phyloP scores from a whole-genome alignment of 2,113 vertebrate genomes.

The Erythrocercus mccallii region DNA sequence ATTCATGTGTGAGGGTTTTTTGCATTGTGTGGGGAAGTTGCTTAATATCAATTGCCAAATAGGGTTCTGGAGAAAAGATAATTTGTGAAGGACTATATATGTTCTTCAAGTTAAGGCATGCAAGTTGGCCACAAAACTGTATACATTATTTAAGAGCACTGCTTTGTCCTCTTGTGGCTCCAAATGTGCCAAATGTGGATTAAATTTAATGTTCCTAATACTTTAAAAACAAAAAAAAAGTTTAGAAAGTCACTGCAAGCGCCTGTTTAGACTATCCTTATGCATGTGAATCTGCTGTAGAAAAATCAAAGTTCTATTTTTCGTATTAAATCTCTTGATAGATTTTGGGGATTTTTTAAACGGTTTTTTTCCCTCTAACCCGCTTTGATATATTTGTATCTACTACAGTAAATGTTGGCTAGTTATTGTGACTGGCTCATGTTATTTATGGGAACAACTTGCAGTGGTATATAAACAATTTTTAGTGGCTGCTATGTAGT shows the following conservation, averaged over 20 bases:
- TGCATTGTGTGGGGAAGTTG: accelerated
- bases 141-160: neutral
- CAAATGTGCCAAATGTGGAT: neutral
- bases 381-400: neutral
- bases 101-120: neutral
- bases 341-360: neutral
- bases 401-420: neutral
- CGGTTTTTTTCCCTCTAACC: neutral
- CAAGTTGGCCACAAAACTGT: neutral
- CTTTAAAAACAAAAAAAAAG: neutral
- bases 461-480: neutral
- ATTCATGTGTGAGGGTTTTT: neutral
- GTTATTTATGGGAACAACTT: neutral
- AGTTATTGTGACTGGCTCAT: neutral
- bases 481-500: neutral
- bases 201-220: neutral
- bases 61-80: neutral
- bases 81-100: neutral
- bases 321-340: neutral
- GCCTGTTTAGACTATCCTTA: neutral
- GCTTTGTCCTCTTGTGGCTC: neutral
- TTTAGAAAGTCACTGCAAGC: neutral
- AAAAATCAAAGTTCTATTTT: neutral
- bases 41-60: neutral
- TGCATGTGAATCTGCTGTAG: neutral